Evolutionary conservation across 2,113 vertebrate species (phyloP).

Genomic region (Felis chaus): DNA sequence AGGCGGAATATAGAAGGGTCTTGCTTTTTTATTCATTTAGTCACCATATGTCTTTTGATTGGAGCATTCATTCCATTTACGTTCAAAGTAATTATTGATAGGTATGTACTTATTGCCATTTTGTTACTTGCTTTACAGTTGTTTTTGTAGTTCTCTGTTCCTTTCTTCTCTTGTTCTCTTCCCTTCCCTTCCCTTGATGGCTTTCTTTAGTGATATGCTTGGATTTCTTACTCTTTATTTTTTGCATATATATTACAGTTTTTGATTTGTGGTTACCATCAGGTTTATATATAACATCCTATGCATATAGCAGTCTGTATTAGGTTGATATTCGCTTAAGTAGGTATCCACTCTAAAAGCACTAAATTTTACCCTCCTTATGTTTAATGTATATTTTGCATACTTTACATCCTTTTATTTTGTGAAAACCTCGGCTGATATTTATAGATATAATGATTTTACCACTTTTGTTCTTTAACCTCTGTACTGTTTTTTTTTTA

Average conservation of each 20-base stretch:
- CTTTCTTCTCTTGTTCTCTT: neutral
- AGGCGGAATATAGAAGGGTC: neutral
- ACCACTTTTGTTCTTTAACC: neutral
- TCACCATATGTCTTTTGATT: neutral
- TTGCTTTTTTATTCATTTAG: neutral
- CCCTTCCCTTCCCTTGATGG: no score
- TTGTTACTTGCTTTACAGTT: neutral
- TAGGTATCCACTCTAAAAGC: neutral
- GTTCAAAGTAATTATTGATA: neutral
- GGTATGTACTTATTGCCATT: neutral
- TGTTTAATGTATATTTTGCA: neutral
- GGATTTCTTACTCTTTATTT: no score
- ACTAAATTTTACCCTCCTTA: neutral
- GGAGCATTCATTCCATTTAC: neutral
- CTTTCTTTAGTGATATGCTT: no score
- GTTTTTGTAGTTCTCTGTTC: neutral
- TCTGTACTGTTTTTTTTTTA: neutral
- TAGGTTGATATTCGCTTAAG: neutral
- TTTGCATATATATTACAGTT: no score
- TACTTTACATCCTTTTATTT: neutral
- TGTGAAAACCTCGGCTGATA: neutral
- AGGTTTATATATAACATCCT: no score
- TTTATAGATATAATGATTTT: neutral
- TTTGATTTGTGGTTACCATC: no score
- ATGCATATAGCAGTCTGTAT: no score